phyloP scores from a whole-genome alignment of 2,888 invertebrate genomes.

The Pterostichus madidus region DNA sequence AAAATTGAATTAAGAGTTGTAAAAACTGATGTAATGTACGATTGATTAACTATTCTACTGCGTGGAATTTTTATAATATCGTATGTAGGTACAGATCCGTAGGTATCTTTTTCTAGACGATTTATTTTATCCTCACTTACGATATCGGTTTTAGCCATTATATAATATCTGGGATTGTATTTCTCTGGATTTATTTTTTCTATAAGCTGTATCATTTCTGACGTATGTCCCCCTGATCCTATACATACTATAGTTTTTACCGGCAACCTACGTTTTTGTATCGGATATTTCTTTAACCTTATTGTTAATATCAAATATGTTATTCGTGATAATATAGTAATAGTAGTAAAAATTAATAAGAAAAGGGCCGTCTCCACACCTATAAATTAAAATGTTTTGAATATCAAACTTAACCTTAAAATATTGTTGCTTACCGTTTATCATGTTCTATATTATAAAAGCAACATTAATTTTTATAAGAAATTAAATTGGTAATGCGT shows the following conservation, averaged over 20 bases:
- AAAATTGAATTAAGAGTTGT: conserved; percentile 88
- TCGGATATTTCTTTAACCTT: conserved; percentile 70
- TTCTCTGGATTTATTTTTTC: conserved; percentile 81
- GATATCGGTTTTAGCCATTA: conserved; percentile 88
- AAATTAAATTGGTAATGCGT: no score
- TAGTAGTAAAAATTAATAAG: neutral
- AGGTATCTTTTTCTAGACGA: conserved; percentile 76
- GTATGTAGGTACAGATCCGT: conserved; percentile 74
- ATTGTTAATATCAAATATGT: conserved; percentile 27
- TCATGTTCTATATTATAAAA: no score
- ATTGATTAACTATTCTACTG: conserved; percentile 93
- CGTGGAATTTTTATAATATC: conserved; percentile 85
- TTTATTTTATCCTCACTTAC: conserved; percentile 86
- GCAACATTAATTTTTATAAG: no score
- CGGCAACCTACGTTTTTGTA: conserved; percentile 71
- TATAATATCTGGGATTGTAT: conserved; percentile 87
- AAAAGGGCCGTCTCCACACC: neutral
- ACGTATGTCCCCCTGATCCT: conserved; percentile 95
- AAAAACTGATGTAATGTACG: conserved; percentile 87
- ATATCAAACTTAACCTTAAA: neutral
- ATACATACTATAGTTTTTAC: conserved; percentile 82
- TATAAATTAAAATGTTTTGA: neutral
- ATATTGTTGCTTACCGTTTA: no score
- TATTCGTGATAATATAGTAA: conserved; percentile 2
- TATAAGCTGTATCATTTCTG: conserved; percentile 92